Evolutionary conservation across 1,140 invertebrate genomes (phyloP), one percentile per base, ranked within the genome.

Genomic region (Hypothenemus hampei): DNA sequence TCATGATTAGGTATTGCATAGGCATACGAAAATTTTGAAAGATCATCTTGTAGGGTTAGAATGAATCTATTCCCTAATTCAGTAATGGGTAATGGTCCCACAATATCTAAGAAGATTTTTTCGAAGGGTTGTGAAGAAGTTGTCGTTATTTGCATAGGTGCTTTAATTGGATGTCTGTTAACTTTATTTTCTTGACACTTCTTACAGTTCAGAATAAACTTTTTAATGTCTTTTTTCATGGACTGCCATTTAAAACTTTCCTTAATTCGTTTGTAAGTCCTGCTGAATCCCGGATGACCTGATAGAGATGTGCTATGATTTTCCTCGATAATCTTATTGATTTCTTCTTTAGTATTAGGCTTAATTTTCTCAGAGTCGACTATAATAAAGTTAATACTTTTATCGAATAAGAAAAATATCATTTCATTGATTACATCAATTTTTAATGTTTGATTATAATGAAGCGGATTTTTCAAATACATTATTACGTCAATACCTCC

Each of bases 111-210:
- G 33, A 16, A 20, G 11, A 33, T 20, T 36, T 29, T 51, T 20
- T 57, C 48, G 16, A 57, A 57, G n/a, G 55, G 52, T 51, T 35
- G 35, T 18, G 43, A 18, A 11, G 62, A 46, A 10, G 67, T 67
- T 6, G 66, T 60, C 15, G 65, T 64, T 11, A 67, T 65, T 35
- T 64, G 39, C 51, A 62, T 62, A 4, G 65, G 43, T 55, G 56
- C 49, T 58, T 59, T 58, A 10, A 20, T 10, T 10, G 20, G 64
- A 22, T 48, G 35, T 47, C 63, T 65, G n/a, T 53, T 36, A 43
- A 46, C 53, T 63, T 72, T 69, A 36, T 65, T 67, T 21, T 58
- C 62, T 59, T 72, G 67, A 55, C 70, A 73, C 11, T 50, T 56
- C 10, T 55, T 13, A 50, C 66, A 71, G 39, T 40, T 61, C 58